These are phyloP conservation scores for Melikaiella ostensackeni DNA, from an alignment of 2,888 invertebrate species.

Conservation along the genomic window DNA sequence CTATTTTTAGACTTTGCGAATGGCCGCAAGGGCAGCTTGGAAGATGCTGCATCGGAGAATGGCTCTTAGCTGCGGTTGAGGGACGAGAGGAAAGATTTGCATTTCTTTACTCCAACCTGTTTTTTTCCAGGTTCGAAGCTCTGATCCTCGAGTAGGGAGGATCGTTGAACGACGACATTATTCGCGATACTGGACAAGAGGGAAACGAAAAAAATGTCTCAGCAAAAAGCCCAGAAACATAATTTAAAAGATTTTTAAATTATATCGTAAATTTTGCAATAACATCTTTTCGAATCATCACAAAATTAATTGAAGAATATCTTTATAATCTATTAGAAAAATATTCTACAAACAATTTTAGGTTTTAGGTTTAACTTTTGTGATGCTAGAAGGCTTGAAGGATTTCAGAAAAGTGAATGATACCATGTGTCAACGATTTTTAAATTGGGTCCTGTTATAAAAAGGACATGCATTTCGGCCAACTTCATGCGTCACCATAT, in stretches of 20 bases:
- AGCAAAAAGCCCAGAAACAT: constrained; percentile 10
- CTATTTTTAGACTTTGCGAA: constrained; percentile 34
- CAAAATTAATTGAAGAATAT: too few species aligned
- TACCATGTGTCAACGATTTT: too few species aligned
- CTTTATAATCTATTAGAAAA: too few species aligned
- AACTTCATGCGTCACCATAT: too few species aligned
- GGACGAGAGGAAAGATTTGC: constrained; percentile 31
- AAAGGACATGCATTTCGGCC: too few species aligned
- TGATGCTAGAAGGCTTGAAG: too few species aligned
- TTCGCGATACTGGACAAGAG: constrained; percentile 19
- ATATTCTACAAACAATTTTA: too few species aligned
- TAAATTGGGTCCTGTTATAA: too few species aligned
- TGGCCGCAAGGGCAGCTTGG: constrained; percentile 24
- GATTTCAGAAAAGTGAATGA: too few species aligned
- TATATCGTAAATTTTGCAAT: too few species aligned
- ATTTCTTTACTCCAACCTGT: constrained; percentile 38
- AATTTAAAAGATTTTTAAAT: constrained; percentile 4
- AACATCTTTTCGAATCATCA: too few species aligned
- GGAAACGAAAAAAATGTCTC: constrained; percentile 22
- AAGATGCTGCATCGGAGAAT: constrained; percentile 23
- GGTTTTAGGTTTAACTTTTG: too few species aligned
- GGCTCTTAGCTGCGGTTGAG: constrained; percentile 34
- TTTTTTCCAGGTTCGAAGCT: constrained; percentile 28
- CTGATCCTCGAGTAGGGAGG: constrained; percentile 27
- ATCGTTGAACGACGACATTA: constrained; percentile 36